phyloP scores from a whole-genome alignment of 2,888 invertebrate species.

The Embidobia sp. region DNA sequence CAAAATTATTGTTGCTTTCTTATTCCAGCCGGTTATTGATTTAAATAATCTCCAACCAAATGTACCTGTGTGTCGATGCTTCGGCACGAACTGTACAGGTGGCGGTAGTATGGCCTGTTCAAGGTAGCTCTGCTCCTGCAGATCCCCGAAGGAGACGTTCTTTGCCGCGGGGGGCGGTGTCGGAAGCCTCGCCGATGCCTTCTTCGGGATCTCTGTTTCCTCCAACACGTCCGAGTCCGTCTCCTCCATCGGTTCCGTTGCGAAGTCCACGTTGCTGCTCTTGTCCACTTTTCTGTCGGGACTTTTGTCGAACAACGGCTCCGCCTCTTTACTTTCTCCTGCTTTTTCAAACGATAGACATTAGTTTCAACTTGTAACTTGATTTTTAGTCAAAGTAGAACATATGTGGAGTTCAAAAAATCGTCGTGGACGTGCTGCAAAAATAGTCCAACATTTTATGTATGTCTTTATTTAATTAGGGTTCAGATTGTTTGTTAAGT shows the following conservation, averaged over 20 bases:
- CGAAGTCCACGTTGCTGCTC: slow-evolving; percentile 74
- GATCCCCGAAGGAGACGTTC: slow-evolving; percentile 79
- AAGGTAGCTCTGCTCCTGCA: slow-evolving; percentile 75
- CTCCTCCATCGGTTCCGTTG: slow-evolving; percentile 75
- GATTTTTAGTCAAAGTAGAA: no score
- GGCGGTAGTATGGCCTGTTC: slow-evolving; percentile 78
- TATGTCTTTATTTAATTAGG: no score
- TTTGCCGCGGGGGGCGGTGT: slow-evolving; percentile 77
- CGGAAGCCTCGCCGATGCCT: slow-evolving; percentile 74
- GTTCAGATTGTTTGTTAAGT: no score
- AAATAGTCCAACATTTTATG: no score
- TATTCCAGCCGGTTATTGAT: slow-evolving; percentile 30
- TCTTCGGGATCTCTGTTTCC: slow-evolving; percentile 73
- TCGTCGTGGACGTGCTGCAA: no score
- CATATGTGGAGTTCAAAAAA: no score
- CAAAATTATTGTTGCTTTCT: slow-evolving; percentile 29
- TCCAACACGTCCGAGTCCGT: slow-evolving; percentile 74
- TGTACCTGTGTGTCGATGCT: slow-evolving; percentile 77
- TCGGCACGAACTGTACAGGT: slow-evolving; percentile 78
- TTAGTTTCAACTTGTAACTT: no score
- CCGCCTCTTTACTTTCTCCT: slow-evolving; percentile 69
- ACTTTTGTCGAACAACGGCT: slow-evolving; percentile 70
- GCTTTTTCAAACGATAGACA: no score
- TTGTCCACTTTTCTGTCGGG: slow-evolving; percentile 67
- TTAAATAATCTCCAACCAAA: slow-evolving; percentile 23